These are phyloP conservation scores for Camptogramma bilineatum DNA, from an alignment of 2,888 invertebrate species.

Conservation along the genomic window DNA sequence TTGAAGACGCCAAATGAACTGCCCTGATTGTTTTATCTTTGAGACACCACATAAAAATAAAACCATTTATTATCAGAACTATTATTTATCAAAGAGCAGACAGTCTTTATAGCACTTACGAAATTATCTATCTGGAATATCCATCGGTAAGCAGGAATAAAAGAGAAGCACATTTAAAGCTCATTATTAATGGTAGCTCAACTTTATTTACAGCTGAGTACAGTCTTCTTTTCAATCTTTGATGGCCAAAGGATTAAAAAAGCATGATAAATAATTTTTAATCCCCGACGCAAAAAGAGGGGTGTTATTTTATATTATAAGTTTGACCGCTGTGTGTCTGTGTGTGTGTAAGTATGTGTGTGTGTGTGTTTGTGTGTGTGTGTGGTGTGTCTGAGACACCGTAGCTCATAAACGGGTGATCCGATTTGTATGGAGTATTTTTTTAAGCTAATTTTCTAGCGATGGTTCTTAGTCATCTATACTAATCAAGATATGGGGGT, in stretches of 20 bases:
- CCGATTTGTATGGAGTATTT: too few relatives aligned
- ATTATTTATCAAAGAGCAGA: background rate
- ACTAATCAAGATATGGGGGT: too few relatives aligned
- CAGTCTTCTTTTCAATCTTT: conserved; percentile 9
- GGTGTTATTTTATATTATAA: too few relatives aligned
- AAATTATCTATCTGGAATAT: conserved; percentile 43
- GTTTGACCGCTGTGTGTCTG: too few relatives aligned
- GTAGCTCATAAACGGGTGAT: too few relatives aligned
- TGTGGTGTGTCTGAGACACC: too few relatives aligned
- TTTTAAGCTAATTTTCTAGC: too few relatives aligned
- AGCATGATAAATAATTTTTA: too few relatives aligned
- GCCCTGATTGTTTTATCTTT: background rate
- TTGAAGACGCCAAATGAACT: background rate
- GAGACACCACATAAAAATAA: background rate
- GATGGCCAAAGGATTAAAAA: background rate
- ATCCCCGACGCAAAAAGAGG: too few relatives aligned
- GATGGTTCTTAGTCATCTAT: too few relatives aligned
- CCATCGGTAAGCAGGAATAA: conserved; percentile 49
- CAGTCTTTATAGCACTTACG: conserved; percentile 31
- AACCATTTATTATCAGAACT: background rate
- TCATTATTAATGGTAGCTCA: background rate
- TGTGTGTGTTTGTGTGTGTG: too few relatives aligned
- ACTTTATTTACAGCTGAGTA: background rate
- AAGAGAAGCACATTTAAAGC: conserved; percentile 41
- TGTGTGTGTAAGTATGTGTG: too few relatives aligned